Evolutionary conservation across 1,140 invertebrate genomes (phyloP), one percentile per base, ranked within the genome.

Genomic region (Drosophila busckii): DNA sequence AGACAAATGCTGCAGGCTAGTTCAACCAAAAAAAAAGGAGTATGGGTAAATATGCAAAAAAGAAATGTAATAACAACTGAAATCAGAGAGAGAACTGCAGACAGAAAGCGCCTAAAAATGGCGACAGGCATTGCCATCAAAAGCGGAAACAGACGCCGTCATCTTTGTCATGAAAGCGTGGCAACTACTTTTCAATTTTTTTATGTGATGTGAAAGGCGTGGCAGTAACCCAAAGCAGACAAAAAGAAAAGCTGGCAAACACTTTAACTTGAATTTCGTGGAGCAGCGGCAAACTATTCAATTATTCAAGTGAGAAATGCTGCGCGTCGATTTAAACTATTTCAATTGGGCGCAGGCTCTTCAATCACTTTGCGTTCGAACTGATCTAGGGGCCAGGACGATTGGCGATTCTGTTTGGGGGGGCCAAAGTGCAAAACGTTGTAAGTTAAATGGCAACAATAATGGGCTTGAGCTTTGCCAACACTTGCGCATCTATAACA

Each of bases 371-470:
- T n/a, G n/a, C n/a, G n/a, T n/a, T n/a, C n/a, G n/a, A n/a, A n/a
- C n/a, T n/a, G n/a, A n/a, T n/a, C n/a, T n/a, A n/a, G n/a, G n/a
- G n/a, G n/a, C n/a, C n/a, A n/a, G n/a, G n/a, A n/a, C n/a, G n/a
- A n/a, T n/a, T n/a, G n/a, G n/a, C n/a, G n/a, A n/a, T n/a, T n/a
- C n/a, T n/a, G n/a, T n/a, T n/a, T n/a, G n/a, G n/a, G n/a, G n/a
- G n/a, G 55, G 55, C 52, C 75, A 80, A 80, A 80, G 75, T 80
- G 75, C 75, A 80, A 80, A 80, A 69, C 62, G 75, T 59, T 80
- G 75, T 80, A 80, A 80, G 75, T 80, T 80, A 82, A 80, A 80
- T 80, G 75, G 69, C 82, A 82, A 82, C 75, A 82, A 80, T 80
- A 80, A 82, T 80, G 75, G 73, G 75, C 58, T 62, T 42, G 53